These are phyloP conservation scores for Trinectes maculatus DNA, from an alignment of 2,113 vertebrate species.

Conservation along the genomic window DNA sequence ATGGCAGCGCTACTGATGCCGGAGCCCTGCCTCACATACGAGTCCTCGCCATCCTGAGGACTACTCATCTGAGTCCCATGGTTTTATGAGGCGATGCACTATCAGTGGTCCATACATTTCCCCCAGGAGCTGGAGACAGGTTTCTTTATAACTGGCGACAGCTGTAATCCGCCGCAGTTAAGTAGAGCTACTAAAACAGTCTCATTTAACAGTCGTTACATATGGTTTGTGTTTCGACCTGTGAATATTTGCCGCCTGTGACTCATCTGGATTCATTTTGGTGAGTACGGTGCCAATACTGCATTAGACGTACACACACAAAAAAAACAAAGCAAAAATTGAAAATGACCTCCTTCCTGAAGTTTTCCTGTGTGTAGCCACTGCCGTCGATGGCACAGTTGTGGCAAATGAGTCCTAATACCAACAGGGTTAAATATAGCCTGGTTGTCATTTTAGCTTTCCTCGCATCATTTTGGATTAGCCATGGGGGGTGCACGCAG, in stretches of 20 bases:
- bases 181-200: slow-evolving; percentile 15
- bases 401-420: slow-evolving; percentile 58
- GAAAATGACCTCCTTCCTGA: no score
- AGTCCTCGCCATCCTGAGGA: slow-evolving; percentile 14
- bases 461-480: slow-evolving; percentile 64
- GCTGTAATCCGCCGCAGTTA: slow-evolving; percentile 36
- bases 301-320: no score
- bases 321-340: no score
- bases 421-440: slow-evolving; percentile 66
- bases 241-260: slow-evolving; percentile 39
- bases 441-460: slow-evolving; percentile 66
- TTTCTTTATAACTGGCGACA: slow-evolving; percentile 35
- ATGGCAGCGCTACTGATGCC: slow-evolving; percentile 48
- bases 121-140: slow-evolving; percentile 14
- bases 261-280: slow-evolving; percentile 30
- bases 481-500: slow-evolving; percentile 53
- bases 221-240: slow-evolving; percentile 31
- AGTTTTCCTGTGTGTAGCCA: no score
- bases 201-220: slow-evolving; percentile 38
- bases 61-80: slow-evolving; percentile 55
- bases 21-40: slow-evolving; percentile 40
- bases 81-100: slow-evolving; percentile 56
- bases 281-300: no score
- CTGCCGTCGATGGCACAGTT: slow-evolving; percentile 25
- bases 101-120: slow-evolving; percentile 31